Evolutionary conservation across 37 sponge, comb jelly and placozoan species (phyloP).

Genomic region (Aplysina aerophoba): DNA sequence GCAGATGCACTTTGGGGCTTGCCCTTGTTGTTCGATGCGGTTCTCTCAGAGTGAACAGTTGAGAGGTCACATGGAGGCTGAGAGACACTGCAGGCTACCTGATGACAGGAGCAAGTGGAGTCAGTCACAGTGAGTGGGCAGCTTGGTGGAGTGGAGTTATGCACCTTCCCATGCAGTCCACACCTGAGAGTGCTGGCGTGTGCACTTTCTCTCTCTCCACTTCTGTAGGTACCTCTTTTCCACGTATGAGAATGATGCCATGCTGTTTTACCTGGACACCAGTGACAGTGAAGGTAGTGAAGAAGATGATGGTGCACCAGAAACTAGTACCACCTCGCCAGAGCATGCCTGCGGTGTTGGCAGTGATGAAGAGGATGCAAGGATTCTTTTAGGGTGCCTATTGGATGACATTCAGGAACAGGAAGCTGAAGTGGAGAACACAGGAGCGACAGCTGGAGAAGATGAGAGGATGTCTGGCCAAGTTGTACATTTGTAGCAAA

Average conservation of each 20-base stretch:
- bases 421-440: too few species aligned
- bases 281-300: conserved; percentile 31
- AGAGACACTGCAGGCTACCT: conserved; percentile 60
- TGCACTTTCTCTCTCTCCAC: too few species aligned
- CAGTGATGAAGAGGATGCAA: too few species aligned
- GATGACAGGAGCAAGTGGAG: conserved; percentile 54
- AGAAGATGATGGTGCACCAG: conserved; percentile 21
- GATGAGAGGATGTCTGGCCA: not conserved
- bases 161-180: too few species aligned
- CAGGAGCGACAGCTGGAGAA: too few species aligned
- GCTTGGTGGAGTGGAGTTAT: too few species aligned
- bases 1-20: conserved; percentile 29
- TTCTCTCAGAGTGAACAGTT: not conserved
- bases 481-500: not conserved
- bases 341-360: too few species aligned
- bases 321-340: not conserved
- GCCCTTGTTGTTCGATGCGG: not conserved
- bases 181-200: too few species aligned
- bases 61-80: conserved; percentile 54
- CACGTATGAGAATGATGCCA: conserved; percentile 78
- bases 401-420: too few species aligned
- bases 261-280: conserved; percentile 56
- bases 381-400: too few species aligned
- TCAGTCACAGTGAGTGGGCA: conserved; percentile 66
- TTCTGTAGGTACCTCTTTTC: conserved; percentile 72